Conservation (phyloP, 2,888 invertebrate species). For the Drosophila fungiperda region DNA sequence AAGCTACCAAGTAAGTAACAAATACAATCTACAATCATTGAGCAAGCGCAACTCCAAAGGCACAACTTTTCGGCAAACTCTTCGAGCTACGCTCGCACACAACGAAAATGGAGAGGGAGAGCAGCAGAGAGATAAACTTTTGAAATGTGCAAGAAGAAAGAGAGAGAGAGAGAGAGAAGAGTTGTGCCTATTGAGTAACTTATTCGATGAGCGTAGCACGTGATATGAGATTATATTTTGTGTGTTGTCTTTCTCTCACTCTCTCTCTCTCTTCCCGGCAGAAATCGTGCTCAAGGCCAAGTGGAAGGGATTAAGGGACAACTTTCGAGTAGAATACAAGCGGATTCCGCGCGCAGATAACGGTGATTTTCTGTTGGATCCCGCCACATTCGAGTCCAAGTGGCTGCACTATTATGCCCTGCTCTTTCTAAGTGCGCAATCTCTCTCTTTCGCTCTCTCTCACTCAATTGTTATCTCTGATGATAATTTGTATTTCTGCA, state of each 20-base stretch:
- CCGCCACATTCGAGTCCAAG: constrained; percentile 84
- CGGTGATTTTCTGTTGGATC: constrained; percentile 84
- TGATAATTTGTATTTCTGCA: constrained; percentile 38
- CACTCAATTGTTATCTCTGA: background rate
- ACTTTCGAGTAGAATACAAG: constrained; percentile 85
- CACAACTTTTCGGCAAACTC: constrained; percentile 29
- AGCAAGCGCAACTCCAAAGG: constrained; percentile 16
- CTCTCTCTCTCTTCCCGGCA: constrained; percentile 44
- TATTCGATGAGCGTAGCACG: constrained; percentile 9
- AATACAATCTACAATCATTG: background rate
- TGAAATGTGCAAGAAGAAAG: background rate
- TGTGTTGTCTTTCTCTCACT: constrained; percentile 5
- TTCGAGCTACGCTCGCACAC: background rate
- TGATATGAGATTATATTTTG: constrained; percentile 6
- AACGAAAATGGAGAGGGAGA: background rate
- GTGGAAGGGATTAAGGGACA: constrained; percentile 85
- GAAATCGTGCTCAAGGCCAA: constrained; percentile 85
- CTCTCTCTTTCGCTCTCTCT: background rate
- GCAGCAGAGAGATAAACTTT: background rate
- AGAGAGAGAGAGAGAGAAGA: background rate
- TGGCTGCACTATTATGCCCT: constrained; percentile 85
- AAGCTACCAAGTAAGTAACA: constrained; percentile 84
- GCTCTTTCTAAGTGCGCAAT: constrained; percentile 83
- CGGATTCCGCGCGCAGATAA: constrained; percentile 84
- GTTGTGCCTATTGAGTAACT: constrained; percentile 38